Conservation (phyloP, 2,113 vertebrate species). For the Himantopus leucocephalus region DNA sequence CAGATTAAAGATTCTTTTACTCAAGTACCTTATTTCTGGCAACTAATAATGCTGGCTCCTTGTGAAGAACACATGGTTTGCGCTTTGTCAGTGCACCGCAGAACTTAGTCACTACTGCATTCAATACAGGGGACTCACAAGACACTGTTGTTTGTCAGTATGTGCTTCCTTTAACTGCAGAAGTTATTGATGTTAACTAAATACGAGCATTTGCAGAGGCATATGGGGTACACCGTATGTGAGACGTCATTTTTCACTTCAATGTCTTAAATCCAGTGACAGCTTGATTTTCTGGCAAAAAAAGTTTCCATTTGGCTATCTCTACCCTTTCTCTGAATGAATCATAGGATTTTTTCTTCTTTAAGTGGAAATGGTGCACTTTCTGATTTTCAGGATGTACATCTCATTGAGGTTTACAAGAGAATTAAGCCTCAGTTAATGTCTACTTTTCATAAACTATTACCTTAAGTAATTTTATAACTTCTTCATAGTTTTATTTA, state of each 20-base stretch:
- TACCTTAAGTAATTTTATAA: background rate
- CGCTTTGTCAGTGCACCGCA: background rate
- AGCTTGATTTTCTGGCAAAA: background rate
- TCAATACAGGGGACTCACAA: background rate
- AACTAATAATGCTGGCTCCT: background rate
- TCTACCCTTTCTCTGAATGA: background rate
- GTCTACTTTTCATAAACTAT: background rate
- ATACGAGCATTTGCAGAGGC: background rate
- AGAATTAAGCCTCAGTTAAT: background rate
- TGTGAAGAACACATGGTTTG: background rate
- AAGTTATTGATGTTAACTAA: background rate
- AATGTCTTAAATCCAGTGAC: background rate
- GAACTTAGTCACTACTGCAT: background rate
- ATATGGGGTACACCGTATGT: background rate
- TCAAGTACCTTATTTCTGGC: background rate
- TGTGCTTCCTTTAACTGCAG: background rate
- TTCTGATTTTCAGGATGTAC: background rate
- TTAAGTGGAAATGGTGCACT: background rate
- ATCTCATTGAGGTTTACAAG: background rate
- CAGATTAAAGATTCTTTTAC: background rate
- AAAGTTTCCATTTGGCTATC: background rate
- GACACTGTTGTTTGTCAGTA: background rate
- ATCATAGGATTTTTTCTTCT: background rate
- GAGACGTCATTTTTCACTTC: background rate
- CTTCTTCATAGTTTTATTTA: background rate